phyloP scores from a whole-genome alignment of 2,888 invertebrate species.

The Clunio marinus region DNA sequence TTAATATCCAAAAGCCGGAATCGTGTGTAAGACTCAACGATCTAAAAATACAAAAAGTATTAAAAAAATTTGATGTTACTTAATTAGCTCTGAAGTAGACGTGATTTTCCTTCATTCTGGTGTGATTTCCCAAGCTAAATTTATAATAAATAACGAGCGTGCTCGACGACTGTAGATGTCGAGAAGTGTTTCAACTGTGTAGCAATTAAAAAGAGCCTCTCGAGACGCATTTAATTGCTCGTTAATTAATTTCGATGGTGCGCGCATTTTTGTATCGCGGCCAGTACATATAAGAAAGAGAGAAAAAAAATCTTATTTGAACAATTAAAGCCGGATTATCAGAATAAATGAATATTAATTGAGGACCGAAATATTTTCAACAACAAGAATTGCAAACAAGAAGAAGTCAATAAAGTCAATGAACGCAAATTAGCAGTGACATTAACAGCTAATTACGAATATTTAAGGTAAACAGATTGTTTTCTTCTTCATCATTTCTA shows the following conservation, averaged over 20 bases:
- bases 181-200: neutral
- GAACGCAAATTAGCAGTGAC: conserved; percentile 39
- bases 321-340: conserved; percentile 27
- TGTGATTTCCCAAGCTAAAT: neutral
- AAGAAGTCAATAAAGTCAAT: conserved; percentile 35
- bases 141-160: neutral
- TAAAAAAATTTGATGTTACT: neutral
- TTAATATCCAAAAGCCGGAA: conserved; percentile 3
- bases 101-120: neutral
- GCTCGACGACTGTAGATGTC: neutral
- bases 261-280: neutral
- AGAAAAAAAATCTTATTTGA: conserved; percentile 26
- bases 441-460: conserved; percentile 39
- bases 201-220: neutral
- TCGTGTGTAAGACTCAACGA: neutral
- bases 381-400: neutral
- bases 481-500: conserved; percentile 6
- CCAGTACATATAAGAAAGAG: neutral
- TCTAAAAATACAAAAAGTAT: conserved; percentile 33
- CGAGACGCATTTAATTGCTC: conserved; percentile 29
- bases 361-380: too few relatives aligned
- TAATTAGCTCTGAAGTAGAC: conserved; percentile 23
- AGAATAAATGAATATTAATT: conserved; percentile 33
- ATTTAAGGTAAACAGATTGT: conserved; percentile 37
- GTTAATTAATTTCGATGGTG: conserved; percentile 19